A percentile compares a stretch with the other conserved stretches of the same genome.
phyloP scores from a whole-genome alignment of 2,888 invertebrate genomes.

The Melanostoma scalare region DNA sequence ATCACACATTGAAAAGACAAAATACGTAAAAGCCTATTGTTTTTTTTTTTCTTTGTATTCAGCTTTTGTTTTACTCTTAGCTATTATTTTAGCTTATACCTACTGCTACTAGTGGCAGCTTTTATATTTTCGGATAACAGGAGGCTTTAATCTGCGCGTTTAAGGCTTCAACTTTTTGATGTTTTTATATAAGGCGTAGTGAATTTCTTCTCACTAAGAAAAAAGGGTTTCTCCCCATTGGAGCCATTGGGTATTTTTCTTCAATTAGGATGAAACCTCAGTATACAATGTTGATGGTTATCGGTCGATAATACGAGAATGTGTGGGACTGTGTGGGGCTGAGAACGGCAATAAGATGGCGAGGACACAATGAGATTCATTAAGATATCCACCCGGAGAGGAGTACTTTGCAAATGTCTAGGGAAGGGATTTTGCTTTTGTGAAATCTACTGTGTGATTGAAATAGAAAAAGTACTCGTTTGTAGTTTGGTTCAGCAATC shows the following conservation, averaged over 20 bases:
- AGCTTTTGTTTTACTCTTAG: slow-evolving; percentile 28
- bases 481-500: background rate
- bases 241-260: slow-evolving; percentile 80
- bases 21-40: slow-evolving; percentile 11
- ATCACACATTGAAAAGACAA: slow-evolving; percentile 22
- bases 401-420: slow-evolving; percentile 8
- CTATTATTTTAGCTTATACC: slow-evolving; percentile 2
- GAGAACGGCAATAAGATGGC: slow-evolving; percentile 27
- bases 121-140: slow-evolving; percentile 21
- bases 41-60: background rate
- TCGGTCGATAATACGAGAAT: slow-evolving; percentile 39
- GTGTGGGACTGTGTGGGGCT: slow-evolving; percentile 1
- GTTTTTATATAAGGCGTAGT: slow-evolving; percentile 50
- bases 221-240: slow-evolving; percentile 75
- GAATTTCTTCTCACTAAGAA: background rate
- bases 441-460: background rate
- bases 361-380: slow-evolving; percentile 52
- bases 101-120: background rate
- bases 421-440: background rate
- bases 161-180: slow-evolving; percentile 58
- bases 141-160: slow-evolving; percentile 56
- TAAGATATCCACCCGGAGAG: slow-evolving; percentile 20
- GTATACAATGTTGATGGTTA: slow-evolving; percentile 75
- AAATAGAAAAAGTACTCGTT: background rate
- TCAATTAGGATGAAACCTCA: slow-evolving; percentile 80